Percentiles rank a stretch among this genome's conserved stretches.
Conservation (phyloP, 2,113 vertebrate genomes). For the Oxyruncus cristatus region DNA sequence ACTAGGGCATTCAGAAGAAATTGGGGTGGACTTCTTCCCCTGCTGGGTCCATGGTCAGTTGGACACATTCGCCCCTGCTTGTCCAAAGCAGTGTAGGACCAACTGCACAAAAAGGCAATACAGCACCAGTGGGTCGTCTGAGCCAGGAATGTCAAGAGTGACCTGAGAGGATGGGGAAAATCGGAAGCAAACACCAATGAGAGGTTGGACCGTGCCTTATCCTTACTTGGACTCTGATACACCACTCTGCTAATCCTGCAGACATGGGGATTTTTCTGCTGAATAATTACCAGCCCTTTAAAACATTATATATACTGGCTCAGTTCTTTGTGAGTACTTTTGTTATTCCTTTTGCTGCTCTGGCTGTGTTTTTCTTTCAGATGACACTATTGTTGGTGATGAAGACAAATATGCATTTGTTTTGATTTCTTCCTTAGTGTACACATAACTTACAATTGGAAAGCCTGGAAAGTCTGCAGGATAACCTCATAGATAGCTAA, state of each 20-base stretch:
- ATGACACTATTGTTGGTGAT: background rate
- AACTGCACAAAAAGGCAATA: background rate
- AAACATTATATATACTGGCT: background rate
- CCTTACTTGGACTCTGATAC: background rate
- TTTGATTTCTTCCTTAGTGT: slow-evolving; percentile 58
- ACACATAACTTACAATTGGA: slow-evolving; percentile 45
- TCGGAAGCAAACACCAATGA: background rate
- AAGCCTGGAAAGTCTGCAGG: slow-evolving; percentile 69
- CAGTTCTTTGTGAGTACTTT: background rate
- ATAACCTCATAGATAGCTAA: slow-evolving; percentile 69
- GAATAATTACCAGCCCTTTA: background rate
- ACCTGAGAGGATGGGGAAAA: background rate
- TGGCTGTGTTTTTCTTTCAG: slow-evolving; percentile 10
- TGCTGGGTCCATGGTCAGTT: background rate
- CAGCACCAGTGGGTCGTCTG: rapidly evolving
- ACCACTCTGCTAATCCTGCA: background rate
- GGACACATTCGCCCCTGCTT: background rate
- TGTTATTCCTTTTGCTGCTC: slow-evolving; percentile 35
- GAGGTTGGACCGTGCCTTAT: background rate
- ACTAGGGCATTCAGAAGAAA: background rate
- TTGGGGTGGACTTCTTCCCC: background rate
- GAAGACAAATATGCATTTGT: slow-evolving; percentile 57
- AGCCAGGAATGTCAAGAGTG: background rate
- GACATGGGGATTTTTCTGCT: background rate
- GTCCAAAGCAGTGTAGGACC: background rate